A percentile compares a stretch with the other conserved stretches of the same genome.
phyloP scores from a whole-genome alignment of 1,140 invertebrate species.

The Vollenhovia emeryi region DNA sequence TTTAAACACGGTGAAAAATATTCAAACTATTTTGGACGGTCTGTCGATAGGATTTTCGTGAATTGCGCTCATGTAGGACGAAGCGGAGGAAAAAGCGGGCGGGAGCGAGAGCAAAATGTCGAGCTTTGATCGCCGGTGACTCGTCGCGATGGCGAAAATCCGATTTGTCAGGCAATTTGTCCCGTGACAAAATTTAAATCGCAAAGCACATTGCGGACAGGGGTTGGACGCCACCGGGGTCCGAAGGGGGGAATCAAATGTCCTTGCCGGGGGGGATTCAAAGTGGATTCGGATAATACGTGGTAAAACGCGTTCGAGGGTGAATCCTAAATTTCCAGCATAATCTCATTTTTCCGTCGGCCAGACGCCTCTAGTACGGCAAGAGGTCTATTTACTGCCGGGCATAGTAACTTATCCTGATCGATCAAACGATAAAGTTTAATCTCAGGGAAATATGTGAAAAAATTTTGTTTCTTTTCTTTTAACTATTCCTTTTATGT shows the following conservation, averaged over 20 bases:
- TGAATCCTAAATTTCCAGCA: conserved; percentile 81
- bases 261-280: conserved; percentile 77
- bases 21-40: conserved; percentile 50
- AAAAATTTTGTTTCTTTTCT: neutral
- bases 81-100: conserved; percentile 25
- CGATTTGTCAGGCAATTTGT: conserved; percentile 84
- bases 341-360: conserved; percentile 81
- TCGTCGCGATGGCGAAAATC: conserved; percentile 75
- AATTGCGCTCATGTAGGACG: conserved; percentile 52
- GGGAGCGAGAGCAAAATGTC: conserved; percentile 32
- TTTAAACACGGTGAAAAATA: conserved; percentile 3
- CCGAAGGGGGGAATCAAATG: conserved; percentile 66
- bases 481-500: neutral
- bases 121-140: conserved; percentile 64
- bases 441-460: neutral
- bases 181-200: conserved; percentile 84
- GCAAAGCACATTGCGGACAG: conserved; percentile 78
- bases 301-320: conserved; percentile 81
- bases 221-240: conserved; percentile 21
- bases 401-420: conserved; percentile 7
- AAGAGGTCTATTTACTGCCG: conserved; percentile 43
- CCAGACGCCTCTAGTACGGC: conserved; percentile 62
- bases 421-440: conserved; percentile 1
- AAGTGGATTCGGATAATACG: conserved; percentile 84
- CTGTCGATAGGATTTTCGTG: conserved; percentile 56